phyloP scores from a whole-genome alignment of 1,140 invertebrate genomes.

The Mactra quadrangularis region DNA sequence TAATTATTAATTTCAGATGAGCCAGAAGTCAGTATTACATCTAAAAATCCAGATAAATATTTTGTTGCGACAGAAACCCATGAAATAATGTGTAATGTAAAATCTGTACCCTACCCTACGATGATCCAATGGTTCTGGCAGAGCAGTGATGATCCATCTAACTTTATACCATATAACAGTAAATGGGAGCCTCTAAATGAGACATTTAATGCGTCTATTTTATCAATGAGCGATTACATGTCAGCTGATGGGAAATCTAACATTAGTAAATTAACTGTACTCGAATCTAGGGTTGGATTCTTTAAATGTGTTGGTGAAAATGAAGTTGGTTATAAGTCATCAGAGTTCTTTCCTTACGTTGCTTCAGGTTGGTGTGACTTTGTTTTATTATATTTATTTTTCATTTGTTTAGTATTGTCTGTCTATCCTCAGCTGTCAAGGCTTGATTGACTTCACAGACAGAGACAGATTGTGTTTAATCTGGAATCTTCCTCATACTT shows the following conservation, averaged over 20 bases:
- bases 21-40: slow-evolving; percentile 35
- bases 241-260: neutral
- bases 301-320: slow-evolving; percentile 40
- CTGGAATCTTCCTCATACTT: no score
- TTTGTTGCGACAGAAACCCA: slow-evolving; percentile 24
- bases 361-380: slow-evolving; percentile 55
- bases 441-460: no score
- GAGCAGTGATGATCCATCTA: slow-evolving; percentile 20
- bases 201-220: neutral
- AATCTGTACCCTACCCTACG: slow-evolving; percentile 35
- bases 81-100: slow-evolving; percentile 32
- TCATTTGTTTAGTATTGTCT: no score
- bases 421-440: no score
- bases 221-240: neutral
- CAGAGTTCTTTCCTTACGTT: slow-evolving; percentile 13
- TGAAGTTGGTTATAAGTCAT: slow-evolving; percentile 25
- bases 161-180: slow-evolving; percentile 13
- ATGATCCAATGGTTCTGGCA: slow-evolving; percentile 50
- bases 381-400: no score
- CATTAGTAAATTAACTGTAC: slow-evolving; percentile 36
- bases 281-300: slow-evolving; percentile 27
- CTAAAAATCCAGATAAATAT: slow-evolving; percentile 26
- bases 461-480: no score
- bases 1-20: slow-evolving; percentile 22
- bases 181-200: slow-evolving; percentile 40